Evolutionary conservation across 2,113 vertebrate species (phyloP).

Genomic region (Hylia prasina): DNA sequence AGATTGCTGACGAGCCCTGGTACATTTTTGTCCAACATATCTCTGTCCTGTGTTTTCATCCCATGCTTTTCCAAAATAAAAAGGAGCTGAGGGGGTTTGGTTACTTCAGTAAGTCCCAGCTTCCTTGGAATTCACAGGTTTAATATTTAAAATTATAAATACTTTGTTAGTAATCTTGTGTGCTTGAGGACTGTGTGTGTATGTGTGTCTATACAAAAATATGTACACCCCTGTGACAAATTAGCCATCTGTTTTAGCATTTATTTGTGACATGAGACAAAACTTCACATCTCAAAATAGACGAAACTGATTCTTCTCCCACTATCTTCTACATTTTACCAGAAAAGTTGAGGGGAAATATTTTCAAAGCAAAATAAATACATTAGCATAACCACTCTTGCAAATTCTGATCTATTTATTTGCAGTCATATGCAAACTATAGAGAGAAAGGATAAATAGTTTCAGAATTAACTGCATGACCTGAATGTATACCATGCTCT

Average conservation of each 20-base stretch:
- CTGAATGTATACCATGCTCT: background rate
- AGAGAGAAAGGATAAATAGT: background rate
- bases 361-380: background rate
- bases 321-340: background rate
- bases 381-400: background rate
- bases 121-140: background rate
- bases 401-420: background rate
- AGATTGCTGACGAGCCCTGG: rapidly evolving
- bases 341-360: background rate
- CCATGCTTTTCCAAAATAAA: background rate
- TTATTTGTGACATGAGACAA: constrained; percentile 20
- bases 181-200: background rate
- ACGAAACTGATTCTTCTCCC: background rate
- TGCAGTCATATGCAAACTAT: background rate
- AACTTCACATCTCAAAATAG: constrained; percentile 19
- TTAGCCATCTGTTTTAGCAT: constrained; percentile 15
- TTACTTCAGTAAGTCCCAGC: background rate
- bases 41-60: background rate
- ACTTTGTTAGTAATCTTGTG: background rate
- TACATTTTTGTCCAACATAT: background rate
- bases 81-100: background rate
- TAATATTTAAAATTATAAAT: constrained; percentile 11
- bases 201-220: background rate
- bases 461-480: background rate
- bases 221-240: background rate